Evolutionary conservation across 2,888 invertebrate species (phyloP), one percentile per base, ranked within the genome.

Genomic region (Nephrocerus scutellatus): DNA sequence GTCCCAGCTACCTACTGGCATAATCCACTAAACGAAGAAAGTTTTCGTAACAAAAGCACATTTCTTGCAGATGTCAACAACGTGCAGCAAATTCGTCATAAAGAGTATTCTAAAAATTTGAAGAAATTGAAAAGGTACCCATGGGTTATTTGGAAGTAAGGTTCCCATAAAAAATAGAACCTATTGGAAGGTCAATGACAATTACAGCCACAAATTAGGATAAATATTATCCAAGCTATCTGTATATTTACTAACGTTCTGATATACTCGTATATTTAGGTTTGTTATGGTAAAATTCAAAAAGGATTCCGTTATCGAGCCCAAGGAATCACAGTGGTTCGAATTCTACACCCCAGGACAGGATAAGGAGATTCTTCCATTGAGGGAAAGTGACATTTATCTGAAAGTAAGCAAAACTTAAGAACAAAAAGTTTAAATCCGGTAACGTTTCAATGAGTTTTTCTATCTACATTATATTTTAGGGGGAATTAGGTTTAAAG

Each of bases 1-100:
- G 83, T 91, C 0, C 95, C 93, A 70, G 95, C 95, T 0, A 84
- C 93, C 30, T 97, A 92, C 63, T 97, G 97, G 96, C 95, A 97
- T 63, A 93, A 96, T 68, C 93, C 96, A 0, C 68, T 89, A 4
- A 74, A 86, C 56, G 88, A 90, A 63, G 71, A 74, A 0, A 70
- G 73, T 6, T 97, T 96, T 68, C 74, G 66, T 48, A 55, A 72
- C 4, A 75, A 76, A 34, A 91, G 89, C 60, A 72, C 84, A 15
- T 96, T 95, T 62, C 70, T 97, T 5, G 80, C 92, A 0, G 93
- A 95, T 55, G 90, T 96, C 43, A 97, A 97, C 68, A 93, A 95
- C 62, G 95, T 93, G 65, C 51, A 26, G n/a, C 12, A 26, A n/a
- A 26, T 6, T 26, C 26, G n/a, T 6, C 58, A 52, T n/a, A n/a